phyloP scores from a whole-genome alignment of 2,113 vertebrate species.

The Myotis brandtii region DNA sequence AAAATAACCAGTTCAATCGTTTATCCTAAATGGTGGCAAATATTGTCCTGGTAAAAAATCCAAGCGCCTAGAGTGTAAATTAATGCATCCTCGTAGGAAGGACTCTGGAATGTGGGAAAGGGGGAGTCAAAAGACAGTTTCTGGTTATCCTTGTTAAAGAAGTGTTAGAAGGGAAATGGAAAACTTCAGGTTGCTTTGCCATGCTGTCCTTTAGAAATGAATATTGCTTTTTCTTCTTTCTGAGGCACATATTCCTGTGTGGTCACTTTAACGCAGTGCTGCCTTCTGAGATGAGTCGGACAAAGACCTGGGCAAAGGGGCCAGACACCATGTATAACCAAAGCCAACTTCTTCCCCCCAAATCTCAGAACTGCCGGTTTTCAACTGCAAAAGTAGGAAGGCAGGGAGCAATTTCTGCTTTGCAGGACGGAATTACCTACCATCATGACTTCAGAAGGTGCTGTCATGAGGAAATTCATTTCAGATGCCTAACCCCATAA shows the following conservation, averaged over 20 bases:
- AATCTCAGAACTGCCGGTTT: slow-evolving; percentile 74
- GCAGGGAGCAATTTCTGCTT: slow-evolving; percentile 77
- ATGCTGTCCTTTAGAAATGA: slow-evolving; percentile 85
- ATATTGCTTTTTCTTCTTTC: slow-evolving; percentile 90
- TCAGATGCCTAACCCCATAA: slow-evolving; percentile 88
- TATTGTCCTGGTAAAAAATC: slow-evolving; percentile 84
- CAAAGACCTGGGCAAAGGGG: slow-evolving; percentile 72
- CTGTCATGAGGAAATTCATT: slow-evolving; percentile 83
- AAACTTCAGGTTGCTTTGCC: slow-evolving; percentile 87
- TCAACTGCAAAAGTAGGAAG: slow-evolving; percentile 79
- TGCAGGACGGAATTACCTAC: slow-evolving; percentile 77
- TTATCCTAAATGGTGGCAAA: slow-evolving; percentile 80
- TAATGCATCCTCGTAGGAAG: slow-evolving; percentile 86
- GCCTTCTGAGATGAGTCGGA: slow-evolving; percentile 72
- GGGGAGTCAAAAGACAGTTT: slow-evolving; percentile 87
- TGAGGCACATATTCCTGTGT: slow-evolving; percentile 87
- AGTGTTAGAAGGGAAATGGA: slow-evolving; percentile 82
- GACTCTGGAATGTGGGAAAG: slow-evolving; percentile 83
- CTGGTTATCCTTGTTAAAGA: slow-evolving; percentile 84
- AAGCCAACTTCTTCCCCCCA: slow-evolving; percentile 81
- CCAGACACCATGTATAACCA: slow-evolving; percentile 73
- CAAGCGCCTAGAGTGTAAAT: slow-evolving; percentile 79
- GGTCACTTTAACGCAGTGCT: slow-evolving; percentile 82
- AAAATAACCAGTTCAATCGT: slow-evolving; percentile 79
- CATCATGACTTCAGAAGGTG: slow-evolving; percentile 70